Base-by-base conservation (phyloP, 2,797 vertebrate species). In the Toxotes lorentzi region DNA sequence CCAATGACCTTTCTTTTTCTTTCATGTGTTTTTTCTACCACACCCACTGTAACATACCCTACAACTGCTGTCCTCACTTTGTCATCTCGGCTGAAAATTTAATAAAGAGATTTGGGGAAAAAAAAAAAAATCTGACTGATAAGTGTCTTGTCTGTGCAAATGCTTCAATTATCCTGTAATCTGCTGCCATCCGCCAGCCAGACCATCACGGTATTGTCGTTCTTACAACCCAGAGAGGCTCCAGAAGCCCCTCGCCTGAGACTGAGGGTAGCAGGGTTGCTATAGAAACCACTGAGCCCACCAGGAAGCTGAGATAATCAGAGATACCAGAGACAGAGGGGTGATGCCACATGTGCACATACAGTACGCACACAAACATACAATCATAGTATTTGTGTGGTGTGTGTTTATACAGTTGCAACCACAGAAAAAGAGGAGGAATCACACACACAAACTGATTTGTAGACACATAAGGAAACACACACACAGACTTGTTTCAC, bases 241-340 rank as follows among this genome's bases (percentile, higher is more conserved):
- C 65, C 82, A 66, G 43, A 79, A 67, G 59, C 77, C 79, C 81
- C 68, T 66, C 14, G 64, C 30, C 58, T 66, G 34, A 83, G 69
- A 84, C 68, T 19, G 65, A 78, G 82, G 83, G 81, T 66, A 62
- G 69, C 45, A 30, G 51, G 73, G 91, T 93, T 93, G 86, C 92
- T 82, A 92, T 93, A 77, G 90, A 86, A 92, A 92, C 93, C 78
- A 48, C 48, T 2, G 73, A 87, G 78, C 85, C 83, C 84, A 82
- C 82, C 66, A 72, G 71, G 73, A 90, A 85, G 84, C 80, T n/a
- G 56, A 69, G 85, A 83, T 90, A 79, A 87, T 83, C 79, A 79
- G 67, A 82, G 66, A 88, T 81, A 81, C 19, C 66, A 50, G 48
- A 65, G 59, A 85, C 32, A 73, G 34, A 66, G 63, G 30, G 51